Percentiles rank a stretch among this genome's conserved stretches.
Conservation (phyloP, 2,797 vertebrate genomes). For the Sebastes vulpes region DNA sequence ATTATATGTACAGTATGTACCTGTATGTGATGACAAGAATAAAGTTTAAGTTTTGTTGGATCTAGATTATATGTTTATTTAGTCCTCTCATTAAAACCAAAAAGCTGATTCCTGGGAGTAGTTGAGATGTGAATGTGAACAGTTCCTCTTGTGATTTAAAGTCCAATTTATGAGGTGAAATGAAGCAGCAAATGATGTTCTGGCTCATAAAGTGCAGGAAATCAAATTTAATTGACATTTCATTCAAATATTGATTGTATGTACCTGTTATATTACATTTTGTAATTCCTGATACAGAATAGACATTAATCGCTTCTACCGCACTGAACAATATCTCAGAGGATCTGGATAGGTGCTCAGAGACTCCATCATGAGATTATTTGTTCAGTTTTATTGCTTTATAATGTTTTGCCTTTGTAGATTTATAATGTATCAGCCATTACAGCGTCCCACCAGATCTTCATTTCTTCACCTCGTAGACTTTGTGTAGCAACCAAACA, state of each 20-base stretch:
- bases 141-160: background rate
- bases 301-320: background rate
- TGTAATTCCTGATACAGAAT: background rate
- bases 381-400: background rate
- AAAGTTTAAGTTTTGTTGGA: background rate
- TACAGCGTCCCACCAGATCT: background rate
- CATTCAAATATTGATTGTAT: background rate
- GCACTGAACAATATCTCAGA: background rate
- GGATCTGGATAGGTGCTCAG: background rate
- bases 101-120: background rate
- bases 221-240: constrained; percentile 3
- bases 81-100: background rate
- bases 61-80: background rate
- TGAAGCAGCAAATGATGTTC: background rate
- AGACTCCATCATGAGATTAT: background rate
- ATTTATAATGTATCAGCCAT: background rate
- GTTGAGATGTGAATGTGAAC: background rate
- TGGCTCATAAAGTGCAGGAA: background rate
- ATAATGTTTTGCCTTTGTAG: background rate
- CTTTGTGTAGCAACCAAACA: background rate
- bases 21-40: background rate
- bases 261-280: background rate
- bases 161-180: background rate
- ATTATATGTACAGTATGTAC: background rate
- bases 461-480: background rate